Percentiles rank a stretch among this genome's conserved stretches.
These are phyloP conservation scores for Lochmaea crataegi DNA, from an alignment of 2,888 invertebrate species.

Conservation along the genomic window DNA sequence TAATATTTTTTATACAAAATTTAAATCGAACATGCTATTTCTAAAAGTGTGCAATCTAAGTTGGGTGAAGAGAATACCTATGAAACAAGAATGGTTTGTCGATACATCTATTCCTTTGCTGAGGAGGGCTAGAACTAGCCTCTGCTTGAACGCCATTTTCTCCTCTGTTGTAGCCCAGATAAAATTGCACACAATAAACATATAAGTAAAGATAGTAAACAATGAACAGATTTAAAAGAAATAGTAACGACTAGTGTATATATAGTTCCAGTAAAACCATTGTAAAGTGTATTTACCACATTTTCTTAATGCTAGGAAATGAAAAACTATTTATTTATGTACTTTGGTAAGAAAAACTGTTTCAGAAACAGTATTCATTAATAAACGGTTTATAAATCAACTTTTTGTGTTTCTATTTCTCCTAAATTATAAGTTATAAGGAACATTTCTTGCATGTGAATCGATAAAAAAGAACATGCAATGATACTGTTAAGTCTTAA, in stretches of 20 bases:
- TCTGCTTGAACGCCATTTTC: constrained; percentile 50
- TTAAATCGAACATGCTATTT: not conserved
- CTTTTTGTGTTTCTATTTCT: too few relatives aligned
- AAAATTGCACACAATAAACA: constrained; percentile 40
- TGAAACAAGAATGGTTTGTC: constrained; percentile 50
- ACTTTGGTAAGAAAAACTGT: too few relatives aligned
- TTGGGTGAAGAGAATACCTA: constrained; percentile 46
- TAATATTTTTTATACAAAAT: not conserved
- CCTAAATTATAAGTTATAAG: too few relatives aligned
- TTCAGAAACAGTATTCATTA: too few relatives aligned
- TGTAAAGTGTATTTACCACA: too few relatives aligned
- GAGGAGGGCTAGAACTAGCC: constrained; percentile 42
- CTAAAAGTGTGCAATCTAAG: constrained; percentile 14
- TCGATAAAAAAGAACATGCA: too few relatives aligned
- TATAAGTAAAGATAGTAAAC: constrained; percentile 26
- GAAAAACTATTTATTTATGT: too few relatives aligned
- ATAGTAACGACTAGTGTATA: constrained; percentile 19
- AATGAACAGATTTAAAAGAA: constrained; percentile 18
- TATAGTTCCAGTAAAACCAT: too few relatives aligned
- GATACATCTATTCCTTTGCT: constrained; percentile 45
- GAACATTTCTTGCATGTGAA: too few relatives aligned
- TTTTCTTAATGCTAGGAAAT: too few relatives aligned
- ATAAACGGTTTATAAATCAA: too few relatives aligned
- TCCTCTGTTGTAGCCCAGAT: constrained; percentile 44
- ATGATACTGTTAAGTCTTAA: too few relatives aligned